Conservation (phyloP, 2,113 vertebrate genomes). For the Marmota flaviventris region DNA sequence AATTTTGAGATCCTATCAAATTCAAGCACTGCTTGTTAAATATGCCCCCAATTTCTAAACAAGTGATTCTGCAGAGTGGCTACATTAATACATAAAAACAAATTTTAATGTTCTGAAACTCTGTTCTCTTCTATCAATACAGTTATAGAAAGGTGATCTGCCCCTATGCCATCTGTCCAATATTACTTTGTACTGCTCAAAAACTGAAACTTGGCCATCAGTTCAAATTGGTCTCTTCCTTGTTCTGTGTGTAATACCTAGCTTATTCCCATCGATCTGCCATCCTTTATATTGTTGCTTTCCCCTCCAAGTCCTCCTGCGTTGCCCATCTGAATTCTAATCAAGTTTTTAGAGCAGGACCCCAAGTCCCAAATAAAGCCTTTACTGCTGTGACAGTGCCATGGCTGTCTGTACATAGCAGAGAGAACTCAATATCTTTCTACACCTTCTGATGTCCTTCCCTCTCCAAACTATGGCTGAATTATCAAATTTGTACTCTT, state of each 20-base stretch:
- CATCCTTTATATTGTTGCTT: neutral
- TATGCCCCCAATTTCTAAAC: neutral
- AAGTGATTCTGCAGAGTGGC: neutral
- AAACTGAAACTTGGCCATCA: neutral
- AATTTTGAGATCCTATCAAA: neutral
- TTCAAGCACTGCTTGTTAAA: neutral
- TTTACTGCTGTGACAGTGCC: neutral
- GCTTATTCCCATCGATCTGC: neutral
- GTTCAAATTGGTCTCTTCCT: neutral
- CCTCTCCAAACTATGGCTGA: neutral
- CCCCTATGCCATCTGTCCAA: neutral
- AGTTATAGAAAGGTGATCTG: neutral
- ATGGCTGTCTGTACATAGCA: neutral
- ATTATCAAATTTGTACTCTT: conserved; percentile 28
- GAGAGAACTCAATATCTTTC: neutral
- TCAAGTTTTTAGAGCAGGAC: neutral
- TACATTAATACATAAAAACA: neutral
- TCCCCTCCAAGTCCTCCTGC: neutral
- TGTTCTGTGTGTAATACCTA: neutral
- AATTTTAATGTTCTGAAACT: neutral
- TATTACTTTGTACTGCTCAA: neutral
- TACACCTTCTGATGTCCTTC: neutral
- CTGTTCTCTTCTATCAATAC: neutral
- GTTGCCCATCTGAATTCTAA: conserved; percentile 17
- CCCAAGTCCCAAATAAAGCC: neutral